These are phyloP conservation scores for Craniophora ligustri DNA, from an alignment of 2,888 invertebrate species.

Conservation along the genomic window DNA sequence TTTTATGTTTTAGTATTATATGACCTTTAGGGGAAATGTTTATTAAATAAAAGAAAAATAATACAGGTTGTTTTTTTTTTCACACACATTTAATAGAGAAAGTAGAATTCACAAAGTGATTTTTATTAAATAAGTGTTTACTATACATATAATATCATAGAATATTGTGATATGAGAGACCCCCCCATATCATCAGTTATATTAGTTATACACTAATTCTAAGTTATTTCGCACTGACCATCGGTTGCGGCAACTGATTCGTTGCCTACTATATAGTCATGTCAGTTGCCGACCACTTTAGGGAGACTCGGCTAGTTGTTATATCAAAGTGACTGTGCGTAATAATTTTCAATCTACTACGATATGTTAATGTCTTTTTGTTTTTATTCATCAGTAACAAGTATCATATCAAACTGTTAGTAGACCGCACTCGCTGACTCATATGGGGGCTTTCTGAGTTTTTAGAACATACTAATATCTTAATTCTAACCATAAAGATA, in stretches of 20 bases:
- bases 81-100: constrained; percentile 21
- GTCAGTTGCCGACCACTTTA: too few relatives aligned
- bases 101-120: background rate
- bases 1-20: background rate
- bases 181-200: background rate
- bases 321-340: too few relatives aligned
- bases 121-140: background rate
- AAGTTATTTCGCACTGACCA: too few relatives aligned
- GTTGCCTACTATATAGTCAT: too few relatives aligned
- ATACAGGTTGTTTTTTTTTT: background rate
- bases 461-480: background rate
- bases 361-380: too few relatives aligned
- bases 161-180: constrained; percentile 3
- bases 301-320: too few relatives aligned
- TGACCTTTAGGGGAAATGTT: background rate
- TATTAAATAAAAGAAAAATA: background rate
- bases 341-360: too few relatives aligned
- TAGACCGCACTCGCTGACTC: too few relatives aligned
- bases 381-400: too few relatives aligned
- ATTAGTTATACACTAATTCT: background rate
- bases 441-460: background rate
- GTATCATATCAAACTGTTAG: too few relatives aligned
- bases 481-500: background rate
- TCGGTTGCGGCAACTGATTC: too few relatives aligned
- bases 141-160: background rate